Evolutionary conservation across 2,113 vertebrate species (phyloP).

Genomic region (Salvelinus fontinalis): DNA sequence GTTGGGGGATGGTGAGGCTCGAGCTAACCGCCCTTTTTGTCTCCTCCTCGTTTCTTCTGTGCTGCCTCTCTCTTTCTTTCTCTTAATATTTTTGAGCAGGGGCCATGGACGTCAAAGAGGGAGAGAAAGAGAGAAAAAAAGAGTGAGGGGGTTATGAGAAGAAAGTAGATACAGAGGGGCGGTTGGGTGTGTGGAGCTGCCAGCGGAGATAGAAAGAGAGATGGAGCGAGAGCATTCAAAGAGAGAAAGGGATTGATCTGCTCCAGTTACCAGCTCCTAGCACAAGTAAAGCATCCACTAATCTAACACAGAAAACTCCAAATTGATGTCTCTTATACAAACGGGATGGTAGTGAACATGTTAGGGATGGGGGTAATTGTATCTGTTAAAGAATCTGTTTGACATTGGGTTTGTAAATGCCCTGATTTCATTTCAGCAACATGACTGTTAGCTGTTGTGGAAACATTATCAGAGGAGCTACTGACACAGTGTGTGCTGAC

Average conservation of each 20-base stretch:
- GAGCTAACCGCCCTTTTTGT: constrained; percentile 3
- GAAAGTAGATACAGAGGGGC: neutral
- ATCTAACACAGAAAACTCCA: neutral
- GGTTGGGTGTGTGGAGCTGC: neutral
- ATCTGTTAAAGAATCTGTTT: neutral
- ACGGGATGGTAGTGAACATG: neutral
- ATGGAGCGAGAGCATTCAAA: neutral
- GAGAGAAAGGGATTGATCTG: neutral
- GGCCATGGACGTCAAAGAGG: neutral
- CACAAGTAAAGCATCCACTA: neutral
- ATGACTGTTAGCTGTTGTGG: neutral
- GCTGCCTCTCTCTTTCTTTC: constrained; percentile 20
- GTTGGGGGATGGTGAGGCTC: constrained; percentile 17
- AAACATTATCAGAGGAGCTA: neutral
- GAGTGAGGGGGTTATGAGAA: neutral
- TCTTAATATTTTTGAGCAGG: neutral
- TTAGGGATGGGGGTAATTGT: neutral
- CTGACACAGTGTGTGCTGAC: neutral
- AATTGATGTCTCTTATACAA: neutral
- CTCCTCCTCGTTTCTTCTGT: neutral
- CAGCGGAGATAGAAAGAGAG: neutral
- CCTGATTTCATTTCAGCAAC: neutral
- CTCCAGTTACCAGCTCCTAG: neutral
- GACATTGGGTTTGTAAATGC: neutral
- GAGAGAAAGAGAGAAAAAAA: neutral